Conservation (phyloP, 2,113 vertebrate species). For the Aphelocoma coerulescens region DNA sequence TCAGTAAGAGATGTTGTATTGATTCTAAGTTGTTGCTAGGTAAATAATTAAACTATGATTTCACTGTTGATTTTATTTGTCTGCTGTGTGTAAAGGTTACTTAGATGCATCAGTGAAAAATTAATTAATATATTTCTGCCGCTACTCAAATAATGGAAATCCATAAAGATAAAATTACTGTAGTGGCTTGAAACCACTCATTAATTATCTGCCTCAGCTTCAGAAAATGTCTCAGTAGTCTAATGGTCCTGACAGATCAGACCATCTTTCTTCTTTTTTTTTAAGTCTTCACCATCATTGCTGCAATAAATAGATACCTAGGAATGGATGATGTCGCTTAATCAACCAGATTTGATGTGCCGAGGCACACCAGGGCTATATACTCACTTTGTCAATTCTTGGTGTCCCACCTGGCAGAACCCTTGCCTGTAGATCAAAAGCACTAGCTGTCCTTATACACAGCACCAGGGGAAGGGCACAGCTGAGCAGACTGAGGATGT, state of each 20-base stretch:
- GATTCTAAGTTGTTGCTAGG: slow-evolving; percentile 54
- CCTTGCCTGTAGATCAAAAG: background rate
- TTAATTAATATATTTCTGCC: slow-evolving; percentile 60
- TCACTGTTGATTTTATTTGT: slow-evolving; percentile 49
- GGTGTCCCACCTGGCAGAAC: background rate
- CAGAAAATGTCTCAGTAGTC: background rate
- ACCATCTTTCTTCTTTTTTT: background rate
- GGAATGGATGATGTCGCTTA: background rate
- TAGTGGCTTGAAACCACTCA: background rate
- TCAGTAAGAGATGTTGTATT: background rate
- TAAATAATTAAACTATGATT: slow-evolving; percentile 62
- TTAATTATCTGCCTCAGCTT: background rate
- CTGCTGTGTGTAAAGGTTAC: slow-evolving; percentile 38
- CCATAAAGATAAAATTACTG: slow-evolving; percentile 28
- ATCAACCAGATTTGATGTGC: background rate
- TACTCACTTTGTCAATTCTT: background rate
- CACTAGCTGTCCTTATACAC: background rate
- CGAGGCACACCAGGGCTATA: background rate
- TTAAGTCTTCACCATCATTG: background rate
- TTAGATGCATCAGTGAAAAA: slow-evolving; percentile 48
- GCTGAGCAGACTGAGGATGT: background rate
- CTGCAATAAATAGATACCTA: background rate
- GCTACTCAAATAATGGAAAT: slow-evolving; percentile 10
- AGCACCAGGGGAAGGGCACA: background rate
- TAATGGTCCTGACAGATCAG: background rate